A percentile compares a stretch with the other conserved stretches of the same genome.
Conservation (phyloP, 1,140 invertebrate genomes). For the Leptonema lineaticorne region DNA sequence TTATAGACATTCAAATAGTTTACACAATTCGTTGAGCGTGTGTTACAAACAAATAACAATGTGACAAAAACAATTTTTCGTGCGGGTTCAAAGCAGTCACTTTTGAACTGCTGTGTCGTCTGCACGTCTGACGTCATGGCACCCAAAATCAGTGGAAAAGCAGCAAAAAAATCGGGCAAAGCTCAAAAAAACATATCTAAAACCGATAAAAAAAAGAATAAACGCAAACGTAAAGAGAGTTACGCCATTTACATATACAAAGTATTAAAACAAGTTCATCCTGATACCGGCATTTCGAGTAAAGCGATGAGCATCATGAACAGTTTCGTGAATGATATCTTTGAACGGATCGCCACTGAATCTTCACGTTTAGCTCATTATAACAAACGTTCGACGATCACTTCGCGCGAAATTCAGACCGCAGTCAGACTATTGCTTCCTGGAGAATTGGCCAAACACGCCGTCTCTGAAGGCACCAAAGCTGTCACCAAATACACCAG, state of each 20-base stretch:
- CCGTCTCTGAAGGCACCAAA: constrained; percentile 61
- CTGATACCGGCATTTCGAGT: constrained; percentile 66
- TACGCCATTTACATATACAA: constrained; percentile 75
- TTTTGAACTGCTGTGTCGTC: too few relatives aligned
- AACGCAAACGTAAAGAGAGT: constrained; percentile 62
- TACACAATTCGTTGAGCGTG: too few relatives aligned
- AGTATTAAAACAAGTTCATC: constrained; percentile 70
- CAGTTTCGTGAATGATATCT: constrained; percentile 69
- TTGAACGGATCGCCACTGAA: constrained; percentile 59
- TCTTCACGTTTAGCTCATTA: constrained; percentile 68
- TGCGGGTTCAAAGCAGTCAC: too few relatives aligned
- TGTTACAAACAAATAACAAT: too few relatives aligned
- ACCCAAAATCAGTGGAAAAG: constrained; percentile 54
- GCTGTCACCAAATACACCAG: constrained; percentile 62
- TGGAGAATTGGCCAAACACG: constrained; percentile 62
- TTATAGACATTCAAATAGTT: too few relatives aligned
- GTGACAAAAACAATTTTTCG: too few relatives aligned
- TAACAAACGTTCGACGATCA: constrained; percentile 67
- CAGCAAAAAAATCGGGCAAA: constrained; percentile 59
- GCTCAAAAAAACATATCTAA: constrained; percentile 60
- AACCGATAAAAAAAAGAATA: constrained; percentile 60
- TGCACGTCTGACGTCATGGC: too few relatives aligned
- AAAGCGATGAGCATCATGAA: constrained; percentile 66
- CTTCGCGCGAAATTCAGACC: constrained; percentile 58
- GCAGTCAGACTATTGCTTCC: constrained; percentile 59